Base-by-base conservation (phyloP, 2,113 vertebrate genomes). In the Albula goreensis region DNA sequence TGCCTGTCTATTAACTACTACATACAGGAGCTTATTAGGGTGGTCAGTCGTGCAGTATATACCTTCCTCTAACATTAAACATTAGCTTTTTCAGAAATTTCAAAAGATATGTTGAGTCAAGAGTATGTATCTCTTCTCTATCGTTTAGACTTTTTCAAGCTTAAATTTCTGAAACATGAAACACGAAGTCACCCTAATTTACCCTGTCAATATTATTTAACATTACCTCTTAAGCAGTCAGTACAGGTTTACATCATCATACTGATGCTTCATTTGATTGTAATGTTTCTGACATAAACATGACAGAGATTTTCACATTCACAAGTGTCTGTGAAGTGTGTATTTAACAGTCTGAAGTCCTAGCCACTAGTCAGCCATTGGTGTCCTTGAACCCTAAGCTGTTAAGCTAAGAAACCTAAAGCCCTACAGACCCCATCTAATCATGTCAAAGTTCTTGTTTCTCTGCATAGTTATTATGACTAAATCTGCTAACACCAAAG, bases 351-450 rank as follows among this genome's bases (percentile, higher is more conserved):
- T 60, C 17, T 11, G 57, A n/a, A 70, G 22, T 74, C 17, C n/a
- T 7, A 6, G 7, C 12, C 53, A 56, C 53, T 74, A 22, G 70
- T 31, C 31, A 25, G 70, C n/a, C 5, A 5, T 8, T 74, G 31
- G 70, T 31, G 13, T 79, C 78, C 78, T 79, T 79, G 78, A 49
- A 79, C 78, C n/a, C 11, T 79, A 79, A 79, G 49, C 78, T 48
- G 3, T 79, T 79, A 79, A 79, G 31, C 78, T 19, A 2, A 79
- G 78, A 50, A 49, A 19, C 48, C 4, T 19, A 78, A 48, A 48
- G 3, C 77, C 77, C 4, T 41, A 31, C 9, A 17, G 78, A 79
- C 41, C 78, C 78, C 41, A 48, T 78, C 12, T 50, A 79, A 79
- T 49, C 15, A 79, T 79, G 48, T 79, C 78, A 79, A 78, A 79